A percentile compares a stretch with the other conserved stretches of the same genome.
phyloP scores from a whole-genome alignment of 2,113 vertebrate genomes.

The Melanotaenia duboulayi region DNA sequence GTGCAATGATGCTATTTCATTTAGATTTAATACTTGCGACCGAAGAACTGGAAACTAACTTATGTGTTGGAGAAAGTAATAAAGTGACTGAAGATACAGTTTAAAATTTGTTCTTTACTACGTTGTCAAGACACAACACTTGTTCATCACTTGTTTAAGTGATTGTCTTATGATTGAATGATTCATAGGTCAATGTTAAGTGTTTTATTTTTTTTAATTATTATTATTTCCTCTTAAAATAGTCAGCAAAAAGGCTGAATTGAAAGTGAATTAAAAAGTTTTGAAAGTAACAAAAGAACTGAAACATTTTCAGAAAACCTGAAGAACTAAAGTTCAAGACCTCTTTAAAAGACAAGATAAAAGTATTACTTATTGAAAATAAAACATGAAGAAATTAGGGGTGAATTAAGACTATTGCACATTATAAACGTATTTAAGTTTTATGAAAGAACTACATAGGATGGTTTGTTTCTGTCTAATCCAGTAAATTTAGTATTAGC shows the following conservation, averaged over 20 bases:
- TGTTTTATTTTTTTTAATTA: background rate
- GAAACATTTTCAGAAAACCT: background rate
- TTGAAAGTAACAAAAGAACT: background rate
- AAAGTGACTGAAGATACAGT: background rate
- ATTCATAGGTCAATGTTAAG: background rate
- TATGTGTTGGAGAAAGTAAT: too few species aligned
- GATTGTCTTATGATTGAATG: background rate
- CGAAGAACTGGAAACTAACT: too few species aligned
- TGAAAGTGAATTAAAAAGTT: background rate
- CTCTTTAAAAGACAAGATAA: background rate
- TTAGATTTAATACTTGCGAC: too few species aligned
- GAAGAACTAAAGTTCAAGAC: background rate
- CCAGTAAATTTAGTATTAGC: background rate
- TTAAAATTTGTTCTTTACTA: background rate
- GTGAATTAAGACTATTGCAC: background rate
- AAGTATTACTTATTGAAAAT: background rate
- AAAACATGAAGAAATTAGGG: background rate
- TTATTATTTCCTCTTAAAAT: background rate
- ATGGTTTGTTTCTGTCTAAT: background rate
- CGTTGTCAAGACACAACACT: background rate
- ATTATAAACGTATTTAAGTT: background rate
- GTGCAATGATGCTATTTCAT: too few species aligned
- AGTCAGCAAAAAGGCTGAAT: background rate
- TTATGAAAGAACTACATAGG: conserved; percentile 1
- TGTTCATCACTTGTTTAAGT: background rate